Conservation (phyloP, 2,113 vertebrate species). For the Pimephales promelas region DNA sequence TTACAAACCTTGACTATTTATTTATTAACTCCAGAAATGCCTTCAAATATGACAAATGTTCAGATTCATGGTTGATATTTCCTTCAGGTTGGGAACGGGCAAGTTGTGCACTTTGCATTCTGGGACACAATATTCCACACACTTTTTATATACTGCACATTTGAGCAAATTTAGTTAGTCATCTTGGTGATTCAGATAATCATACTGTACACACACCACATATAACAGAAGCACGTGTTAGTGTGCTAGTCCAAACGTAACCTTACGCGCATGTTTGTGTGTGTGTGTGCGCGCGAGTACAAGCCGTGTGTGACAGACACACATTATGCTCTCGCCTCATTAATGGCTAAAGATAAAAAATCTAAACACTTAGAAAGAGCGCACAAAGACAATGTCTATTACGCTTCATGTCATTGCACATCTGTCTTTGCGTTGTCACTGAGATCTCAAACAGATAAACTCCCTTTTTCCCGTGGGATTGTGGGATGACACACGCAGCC, state of each 20-base stretch:
- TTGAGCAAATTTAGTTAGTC: background rate
- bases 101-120: background rate
- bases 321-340: slow-evolving; percentile 35
- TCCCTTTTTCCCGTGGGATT: slow-evolving; percentile 77
- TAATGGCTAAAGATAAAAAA: slow-evolving; percentile 46
- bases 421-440: slow-evolving; percentile 77
- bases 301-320: slow-evolving; percentile 42
- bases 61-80: background rate
- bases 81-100: background rate
- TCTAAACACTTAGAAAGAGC: slow-evolving; percentile 35
- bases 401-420: slow-evolving; percentile 75
- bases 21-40: background rate
- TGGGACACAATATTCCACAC: background rate
- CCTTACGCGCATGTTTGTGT: background rate
- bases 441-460: slow-evolving; percentile 84
- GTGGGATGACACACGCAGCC: slow-evolving; percentile 79
- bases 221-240: background rate
- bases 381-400: slow-evolving; percentile 67
- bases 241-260: background rate
- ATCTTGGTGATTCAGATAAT: background rate
- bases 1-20: background rate
- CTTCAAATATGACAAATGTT: background rate
- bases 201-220: background rate
- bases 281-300: background rate
- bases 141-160: background rate